Percentiles rank a stretch among this genome's conserved stretches.
phyloP scores from a whole-genome alignment of 2,797 vertebrate genomes.

The Florisuga fusca region DNA sequence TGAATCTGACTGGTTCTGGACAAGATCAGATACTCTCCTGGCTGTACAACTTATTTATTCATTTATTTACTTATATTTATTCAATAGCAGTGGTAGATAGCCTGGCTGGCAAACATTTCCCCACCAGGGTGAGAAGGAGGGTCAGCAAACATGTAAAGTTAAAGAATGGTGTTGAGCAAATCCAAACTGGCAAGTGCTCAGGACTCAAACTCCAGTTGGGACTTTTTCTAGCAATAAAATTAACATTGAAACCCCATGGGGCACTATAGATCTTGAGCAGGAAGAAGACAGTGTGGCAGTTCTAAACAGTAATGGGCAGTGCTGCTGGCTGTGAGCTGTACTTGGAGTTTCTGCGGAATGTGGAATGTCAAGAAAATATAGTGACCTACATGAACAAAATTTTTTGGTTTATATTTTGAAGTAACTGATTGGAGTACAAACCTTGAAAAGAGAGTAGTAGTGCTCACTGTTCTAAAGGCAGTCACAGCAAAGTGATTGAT shows the following conservation, averaged over 20 bases:
- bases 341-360: not conserved
- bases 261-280: not conserved
- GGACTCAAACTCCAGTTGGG: not conserved
- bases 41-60: not conserved
- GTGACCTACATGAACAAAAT: not conserved
- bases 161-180: not conserved
- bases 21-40: not conserved
- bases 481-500: not conserved
- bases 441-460: slow-evolving; percentile 32
- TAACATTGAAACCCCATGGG: not conserved
- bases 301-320: not conserved
- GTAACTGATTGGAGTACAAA: slow-evolving; percentile 8
- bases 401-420: not conserved
- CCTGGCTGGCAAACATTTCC: not conserved
- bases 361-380: not conserved
- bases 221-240: not conserved
- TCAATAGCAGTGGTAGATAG: not conserved
- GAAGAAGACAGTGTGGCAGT: not conserved
- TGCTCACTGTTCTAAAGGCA: slow-evolving; percentile 43
- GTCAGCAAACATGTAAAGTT: not conserved
- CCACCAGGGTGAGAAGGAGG: not conserved
- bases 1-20: not conserved
- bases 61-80: not conserved
- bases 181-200: not conserved
- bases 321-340: not conserved